Percentiles rank a stretch among this genome's conserved stretches.
Conservation (phyloP, 2,888 invertebrate species). For the Augochlorella aurata region DNA sequence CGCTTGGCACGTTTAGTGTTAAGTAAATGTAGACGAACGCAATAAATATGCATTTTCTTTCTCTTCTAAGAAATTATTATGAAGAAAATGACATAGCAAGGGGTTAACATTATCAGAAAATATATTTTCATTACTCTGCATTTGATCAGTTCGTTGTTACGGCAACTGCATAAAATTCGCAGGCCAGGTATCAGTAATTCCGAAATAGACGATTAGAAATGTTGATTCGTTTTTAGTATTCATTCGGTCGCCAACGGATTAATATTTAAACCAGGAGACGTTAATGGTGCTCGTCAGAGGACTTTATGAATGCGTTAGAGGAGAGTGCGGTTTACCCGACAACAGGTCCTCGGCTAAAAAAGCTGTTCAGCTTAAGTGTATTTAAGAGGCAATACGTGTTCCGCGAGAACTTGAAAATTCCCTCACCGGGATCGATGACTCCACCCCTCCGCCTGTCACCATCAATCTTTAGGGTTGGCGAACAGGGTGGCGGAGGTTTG, state of each 20-base stretch:
- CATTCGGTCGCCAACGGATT: not conserved
- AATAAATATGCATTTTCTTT: no score
- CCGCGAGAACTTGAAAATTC: slow-evolving; percentile 67
- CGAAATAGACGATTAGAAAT: no score
- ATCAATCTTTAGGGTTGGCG: slow-evolving; percentile 71
- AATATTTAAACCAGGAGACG: not conserved
- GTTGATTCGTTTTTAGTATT: no score
- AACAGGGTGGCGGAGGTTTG: slow-evolving; percentile 43
- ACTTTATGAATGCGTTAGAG: not conserved
- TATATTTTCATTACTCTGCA: no score
- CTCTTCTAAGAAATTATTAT: no score
- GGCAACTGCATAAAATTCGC: no score
- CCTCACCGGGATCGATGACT: slow-evolving; percentile 69
- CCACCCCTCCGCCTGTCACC: slow-evolving; percentile 65
- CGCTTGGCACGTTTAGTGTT: no score
- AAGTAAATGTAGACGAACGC: no score
- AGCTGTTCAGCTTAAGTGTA: slow-evolving; percentile 53
- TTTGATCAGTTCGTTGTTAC: no score
- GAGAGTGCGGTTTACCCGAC: not conserved
- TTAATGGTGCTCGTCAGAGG: not conserved
- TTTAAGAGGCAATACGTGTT: slow-evolving; percentile 65
- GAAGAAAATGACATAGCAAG: no score
- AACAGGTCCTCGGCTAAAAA: slow-evolving; percentile 14
- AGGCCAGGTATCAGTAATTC: no score
- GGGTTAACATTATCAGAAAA: no score